Evolutionary conservation across 2,113 vertebrate genomes (phyloP).

Genomic region (Furnarius figulus): DNA sequence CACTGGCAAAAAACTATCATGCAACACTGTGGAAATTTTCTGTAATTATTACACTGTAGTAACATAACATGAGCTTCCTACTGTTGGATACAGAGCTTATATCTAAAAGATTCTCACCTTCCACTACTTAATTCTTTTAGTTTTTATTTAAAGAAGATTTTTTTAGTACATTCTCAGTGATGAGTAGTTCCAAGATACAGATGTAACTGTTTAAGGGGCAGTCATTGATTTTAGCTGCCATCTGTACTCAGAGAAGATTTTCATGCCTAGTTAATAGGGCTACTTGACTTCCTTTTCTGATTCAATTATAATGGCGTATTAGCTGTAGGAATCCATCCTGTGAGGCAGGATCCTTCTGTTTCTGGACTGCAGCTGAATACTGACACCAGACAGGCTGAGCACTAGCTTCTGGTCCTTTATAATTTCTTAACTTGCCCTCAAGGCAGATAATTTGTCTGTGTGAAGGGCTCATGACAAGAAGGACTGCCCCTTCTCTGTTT

Average conservation of each 20-base stretch:
- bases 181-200: not conserved
- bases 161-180: not conserved
- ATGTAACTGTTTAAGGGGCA: not conserved
- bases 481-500: not conserved
- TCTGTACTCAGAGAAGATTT: not conserved
- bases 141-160: not conserved
- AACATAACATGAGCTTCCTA: not conserved
- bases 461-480: not conserved
- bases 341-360: not conserved
- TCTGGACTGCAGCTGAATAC: not conserved
- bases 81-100: not conserved
- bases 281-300: not conserved
- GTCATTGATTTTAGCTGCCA: not conserved
- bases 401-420: not conserved
- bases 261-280: not conserved
- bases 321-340: not conserved
- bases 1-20: not conserved
- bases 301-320: not conserved
- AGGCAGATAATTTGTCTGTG: not conserved
- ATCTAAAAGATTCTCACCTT: not conserved
- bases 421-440: not conserved
- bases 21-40: not conserved
- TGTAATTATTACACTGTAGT: not conserved
- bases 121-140: not conserved
- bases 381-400: not conserved